A percentile compares a stretch with the other conserved stretches of the same genome.
Conservation (phyloP, 2,888 invertebrate species). For the Zonitis immaculata region DNA sequence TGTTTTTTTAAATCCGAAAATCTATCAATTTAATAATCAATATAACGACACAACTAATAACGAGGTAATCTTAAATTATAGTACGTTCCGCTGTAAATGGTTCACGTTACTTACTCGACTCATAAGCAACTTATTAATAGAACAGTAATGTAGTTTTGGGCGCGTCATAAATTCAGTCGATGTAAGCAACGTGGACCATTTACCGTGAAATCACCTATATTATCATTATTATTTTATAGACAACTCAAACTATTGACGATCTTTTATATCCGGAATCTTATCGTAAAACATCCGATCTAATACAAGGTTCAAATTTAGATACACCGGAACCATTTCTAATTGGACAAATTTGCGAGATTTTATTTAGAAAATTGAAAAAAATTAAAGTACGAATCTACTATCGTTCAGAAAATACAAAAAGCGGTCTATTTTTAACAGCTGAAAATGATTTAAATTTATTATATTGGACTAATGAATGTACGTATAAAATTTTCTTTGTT, state of each 20-base stretch:
- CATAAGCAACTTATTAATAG: no score
- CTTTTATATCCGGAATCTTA: conserved; percentile 76
- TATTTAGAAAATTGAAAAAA: conserved; percentile 47
- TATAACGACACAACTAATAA: conserved; percentile 1
- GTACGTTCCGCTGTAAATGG: no score
- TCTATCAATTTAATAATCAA: conserved; percentile 55
- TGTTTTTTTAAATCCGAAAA: conserved; percentile 63
- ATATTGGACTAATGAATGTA: conserved; percentile 74
- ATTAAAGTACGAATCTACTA: conserved; percentile 67
- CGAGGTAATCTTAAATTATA: conserved; percentile 31
- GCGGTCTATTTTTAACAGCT: conserved; percentile 53
- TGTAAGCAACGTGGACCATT: no score
- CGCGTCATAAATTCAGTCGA: no score
- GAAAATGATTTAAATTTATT: conserved; percentile 67
- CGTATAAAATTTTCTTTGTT: not conserved
- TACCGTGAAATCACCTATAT: conserved; percentile 13
- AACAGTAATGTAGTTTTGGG: no score
- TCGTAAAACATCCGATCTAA: conserved; percentile 64
- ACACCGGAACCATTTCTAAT: conserved; percentile 74
- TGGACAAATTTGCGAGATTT: conserved; percentile 63
- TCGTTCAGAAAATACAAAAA: conserved; percentile 70
- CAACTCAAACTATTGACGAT: conserved; percentile 60
- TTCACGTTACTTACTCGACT: no score
- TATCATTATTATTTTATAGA: conserved; percentile 1
- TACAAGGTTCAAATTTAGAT: conserved; percentile 67